These are phyloP conservation scores for Lampropteryx suffumata DNA, from an alignment of 2,888 invertebrate genomes.

Conservation along the genomic window DNA sequence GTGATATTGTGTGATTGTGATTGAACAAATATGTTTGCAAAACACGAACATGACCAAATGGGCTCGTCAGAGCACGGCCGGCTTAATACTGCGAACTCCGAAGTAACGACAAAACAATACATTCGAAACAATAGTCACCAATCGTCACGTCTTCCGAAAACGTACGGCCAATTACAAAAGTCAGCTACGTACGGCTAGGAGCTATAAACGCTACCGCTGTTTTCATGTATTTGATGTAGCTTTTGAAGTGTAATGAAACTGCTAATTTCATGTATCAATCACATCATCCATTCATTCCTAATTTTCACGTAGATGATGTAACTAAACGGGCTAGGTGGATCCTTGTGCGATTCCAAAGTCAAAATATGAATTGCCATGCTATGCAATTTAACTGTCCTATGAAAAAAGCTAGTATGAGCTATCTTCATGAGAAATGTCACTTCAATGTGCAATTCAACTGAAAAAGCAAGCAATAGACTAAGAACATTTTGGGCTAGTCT, in stretches of 20 bases:
- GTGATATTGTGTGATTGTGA: no score
- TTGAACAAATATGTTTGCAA: no score
- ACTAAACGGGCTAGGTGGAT: not conserved
- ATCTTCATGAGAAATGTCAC: no score
- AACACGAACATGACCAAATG: not conserved
- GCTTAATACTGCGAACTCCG: not conserved
- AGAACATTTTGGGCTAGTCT: no score
- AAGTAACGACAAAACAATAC: conserved; percentile 13
- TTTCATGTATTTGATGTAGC: not conserved
- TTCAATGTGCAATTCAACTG: no score
- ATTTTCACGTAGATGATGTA: not conserved
- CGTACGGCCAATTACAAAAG: conserved; percentile 11
- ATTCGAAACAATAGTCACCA: conserved; percentile 15
- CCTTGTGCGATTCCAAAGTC: not conserved
- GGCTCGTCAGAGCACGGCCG: conserved; percentile 1
- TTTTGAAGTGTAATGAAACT: not conserved
- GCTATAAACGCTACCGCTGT: not conserved
- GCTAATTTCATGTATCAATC: not conserved
- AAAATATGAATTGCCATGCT: not conserved
- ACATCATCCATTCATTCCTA: no score
- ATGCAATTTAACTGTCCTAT: no score
- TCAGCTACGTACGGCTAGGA: not conserved
- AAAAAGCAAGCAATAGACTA: no score
- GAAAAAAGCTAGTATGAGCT: no score
- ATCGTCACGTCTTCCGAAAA: conserved; percentile 9